A percentile compares a stretch with the other conserved stretches of the same genome.
Evolutionary conservation across 1,140 invertebrate genomes (phyloP).

Genomic region (Lucilia sericata): DNA sequence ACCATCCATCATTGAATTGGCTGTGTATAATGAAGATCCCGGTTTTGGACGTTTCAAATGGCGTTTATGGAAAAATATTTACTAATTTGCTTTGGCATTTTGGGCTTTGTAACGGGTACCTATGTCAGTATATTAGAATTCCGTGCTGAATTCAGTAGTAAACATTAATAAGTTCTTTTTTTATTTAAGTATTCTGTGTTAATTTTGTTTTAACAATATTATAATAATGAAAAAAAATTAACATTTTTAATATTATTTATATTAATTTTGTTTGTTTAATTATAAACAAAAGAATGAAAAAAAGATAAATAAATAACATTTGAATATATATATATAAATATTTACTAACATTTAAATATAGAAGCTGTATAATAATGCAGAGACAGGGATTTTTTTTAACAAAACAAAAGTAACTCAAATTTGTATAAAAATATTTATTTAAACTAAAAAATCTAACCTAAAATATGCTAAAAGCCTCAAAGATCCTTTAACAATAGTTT

Average conservation of each 20-base stretch:
- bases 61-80: conserved; percentile 80
- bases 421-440: neutral
- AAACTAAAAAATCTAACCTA: too few relatives aligned
- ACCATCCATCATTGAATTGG: conserved; percentile 89
- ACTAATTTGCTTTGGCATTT: conserved; percentile 80
- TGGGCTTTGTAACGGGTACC: conserved; percentile 86
- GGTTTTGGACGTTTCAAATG: conserved; percentile 77
- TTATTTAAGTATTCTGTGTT: neutral
- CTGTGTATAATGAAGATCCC: conserved; percentile 81
- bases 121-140: conserved; percentile 87
- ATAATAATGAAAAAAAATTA: neutral
- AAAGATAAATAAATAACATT: neutral
- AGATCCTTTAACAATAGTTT: too few relatives aligned
- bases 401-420: neutral
- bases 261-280: too few relatives aligned
- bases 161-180: conserved; percentile 18
- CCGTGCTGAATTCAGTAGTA: conserved; percentile 57
- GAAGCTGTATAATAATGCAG: too few relatives aligned
- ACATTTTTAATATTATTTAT: too few relatives aligned
- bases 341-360: neutral
- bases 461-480: too few relatives aligned
- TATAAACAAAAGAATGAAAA: neutral
- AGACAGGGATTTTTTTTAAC: neutral
- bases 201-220: neutral
- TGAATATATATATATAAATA: neutral